A percentile compares a stretch with the other conserved stretches of the same genome.
Evolutionary conservation across 30 jellyfish, hydroid and myxozoan genomes (phyloP).

Genomic region (Cassiopea xamachana): DNA sequence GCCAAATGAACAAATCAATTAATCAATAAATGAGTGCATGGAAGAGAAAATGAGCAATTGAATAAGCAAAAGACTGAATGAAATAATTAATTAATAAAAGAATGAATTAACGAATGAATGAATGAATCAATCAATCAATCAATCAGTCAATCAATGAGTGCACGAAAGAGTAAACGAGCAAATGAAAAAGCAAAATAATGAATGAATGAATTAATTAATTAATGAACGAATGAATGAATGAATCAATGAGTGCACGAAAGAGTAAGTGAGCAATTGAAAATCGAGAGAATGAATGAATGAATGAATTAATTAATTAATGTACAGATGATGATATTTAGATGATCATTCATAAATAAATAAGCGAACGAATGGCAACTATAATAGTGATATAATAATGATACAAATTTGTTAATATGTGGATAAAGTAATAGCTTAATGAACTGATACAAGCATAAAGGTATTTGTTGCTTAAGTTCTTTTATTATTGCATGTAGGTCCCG

Average conservation of each 20-base stretch:
- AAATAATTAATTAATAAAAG: no score
- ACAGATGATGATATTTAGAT: neutral
- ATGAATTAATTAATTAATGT: neutral
- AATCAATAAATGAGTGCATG: no score
- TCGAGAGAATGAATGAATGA: neutral
- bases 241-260: neutral
- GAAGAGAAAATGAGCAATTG: no score
- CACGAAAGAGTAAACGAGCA: neutral
- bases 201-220: neutral
- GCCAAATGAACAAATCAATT: no score
- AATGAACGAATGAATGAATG: neutral
- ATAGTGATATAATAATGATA: no score
- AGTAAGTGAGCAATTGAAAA: neutral
- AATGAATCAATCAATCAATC: neutral
- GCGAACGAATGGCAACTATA: neutral
- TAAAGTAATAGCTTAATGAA: no score
- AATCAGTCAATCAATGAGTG: neutral
- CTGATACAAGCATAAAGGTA: no score
- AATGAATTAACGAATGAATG: no score
- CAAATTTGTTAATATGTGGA: no score
- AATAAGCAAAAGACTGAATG: no score
- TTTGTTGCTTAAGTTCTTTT: no score
- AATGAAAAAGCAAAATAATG: neutral
- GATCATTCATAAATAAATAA: neutral
- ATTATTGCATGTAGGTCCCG: no score